Evolutionary conservation across 2,888 invertebrate genomes (phyloP), one percentile per base, ranked within the genome.

Genomic region (Meloe dianella): DNA sequence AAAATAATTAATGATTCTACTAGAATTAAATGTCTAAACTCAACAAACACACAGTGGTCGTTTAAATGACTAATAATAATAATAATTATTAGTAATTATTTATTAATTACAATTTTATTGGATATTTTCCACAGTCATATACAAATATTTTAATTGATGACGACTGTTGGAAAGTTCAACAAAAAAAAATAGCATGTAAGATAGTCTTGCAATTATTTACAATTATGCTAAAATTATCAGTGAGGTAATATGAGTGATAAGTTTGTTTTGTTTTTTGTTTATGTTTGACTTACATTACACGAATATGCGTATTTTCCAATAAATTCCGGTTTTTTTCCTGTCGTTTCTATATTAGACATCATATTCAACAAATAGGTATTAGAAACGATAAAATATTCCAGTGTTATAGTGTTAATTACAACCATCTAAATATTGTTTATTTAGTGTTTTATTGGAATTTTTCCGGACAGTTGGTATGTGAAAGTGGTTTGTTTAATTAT

Each of bases 381-480:
- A 20, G 47, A 20, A 7, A 47, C 7, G 20, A 8, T 47, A 20
- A 47, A 47, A 20, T 47, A 20, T 47, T 22, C 20, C 20, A 54
- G 22, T 14, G 12, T 54, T 54, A n/a, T n/a, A 10, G 12, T 54
- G 54, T 54, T 54, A 24, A 54, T 54, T 54, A 6, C 20, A 54
- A 24, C 22, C 47, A 24, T 24, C 12, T 4, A 24, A 10, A 54
- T 2, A 3, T 54, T n/a, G 27, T 54, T 27, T 24, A 54, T n/a
- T n/a, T 27, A 54, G 14, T 14, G 14, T 54, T 22, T 22, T 22
- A 51, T 51, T 54, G 4, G 54, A 5, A 1, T 7, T 54, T 24
- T 54, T 51, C 10, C 22, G 9, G 27, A 27, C 54, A 54, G 54
- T 54, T 54, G 54, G 54, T 54, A 54, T 54, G 54, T 54, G 54